A percentile compares a stretch with the other conserved stretches of the same genome.
Conservation (phyloP, 2,797 vertebrate species). For the Crypturellus tataupa region DNA sequence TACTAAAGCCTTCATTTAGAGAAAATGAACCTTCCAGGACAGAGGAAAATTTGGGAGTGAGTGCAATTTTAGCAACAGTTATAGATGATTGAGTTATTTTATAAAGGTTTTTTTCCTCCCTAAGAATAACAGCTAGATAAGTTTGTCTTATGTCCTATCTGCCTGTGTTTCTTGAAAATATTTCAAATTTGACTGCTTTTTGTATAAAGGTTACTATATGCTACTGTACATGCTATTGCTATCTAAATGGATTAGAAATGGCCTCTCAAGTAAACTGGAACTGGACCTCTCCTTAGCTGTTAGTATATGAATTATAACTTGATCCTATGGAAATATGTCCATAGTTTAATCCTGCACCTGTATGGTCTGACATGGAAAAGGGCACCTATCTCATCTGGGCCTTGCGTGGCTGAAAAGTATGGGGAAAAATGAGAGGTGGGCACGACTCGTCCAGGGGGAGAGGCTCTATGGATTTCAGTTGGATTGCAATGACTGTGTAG, state of each 20-base stretch:
- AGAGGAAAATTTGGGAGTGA: conserved; percentile 10
- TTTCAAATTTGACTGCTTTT: neutral
- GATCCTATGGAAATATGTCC: neutral
- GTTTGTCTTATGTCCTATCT: conserved; percentile 13
- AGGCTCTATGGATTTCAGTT: neutral
- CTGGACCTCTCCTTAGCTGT: neutral
- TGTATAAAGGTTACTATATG: neutral
- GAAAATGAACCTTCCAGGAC: conserved; percentile 11
- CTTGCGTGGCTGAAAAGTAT: neutral
- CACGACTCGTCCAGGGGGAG: neutral
- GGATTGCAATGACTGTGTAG: neutral
- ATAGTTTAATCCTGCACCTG: neutral
- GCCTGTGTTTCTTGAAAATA: neutral
- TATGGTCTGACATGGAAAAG: neutral
- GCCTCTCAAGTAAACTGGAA: neutral
- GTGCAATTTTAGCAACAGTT: neutral
- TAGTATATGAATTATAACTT: neutral
- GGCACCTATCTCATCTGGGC: neutral
- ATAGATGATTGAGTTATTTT: conserved; percentile 27
- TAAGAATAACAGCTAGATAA: conserved; percentile 35
- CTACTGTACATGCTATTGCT: neutral
- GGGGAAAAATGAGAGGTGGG: neutral
- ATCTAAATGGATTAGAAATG: neutral
- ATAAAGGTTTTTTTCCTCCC: neutral
- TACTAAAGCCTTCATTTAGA: neutral